Evolutionary conservation across 2,797 vertebrate species (phyloP), one percentile per base, ranked within the genome.

Genomic region (Eupleurogrammus muticus): DNA sequence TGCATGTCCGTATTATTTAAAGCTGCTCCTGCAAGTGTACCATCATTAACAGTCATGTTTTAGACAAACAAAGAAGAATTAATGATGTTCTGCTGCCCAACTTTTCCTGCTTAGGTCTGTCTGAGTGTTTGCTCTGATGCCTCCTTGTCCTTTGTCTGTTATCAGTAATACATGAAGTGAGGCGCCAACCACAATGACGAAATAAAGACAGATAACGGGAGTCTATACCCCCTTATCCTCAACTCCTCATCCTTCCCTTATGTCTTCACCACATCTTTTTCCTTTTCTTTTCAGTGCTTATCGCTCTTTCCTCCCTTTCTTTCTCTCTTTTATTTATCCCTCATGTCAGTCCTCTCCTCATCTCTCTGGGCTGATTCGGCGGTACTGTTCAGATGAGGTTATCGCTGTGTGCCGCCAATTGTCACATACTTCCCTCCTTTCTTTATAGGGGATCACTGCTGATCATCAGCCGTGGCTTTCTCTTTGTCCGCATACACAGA

Each of bases 141-240:
- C 77, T 77, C 70, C 1, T 34, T 86, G 71, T 83, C 79, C 77
- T 88, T 92, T 90, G 92, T 92, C 81, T 77, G 81, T 91, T 91
- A 92, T 92, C 91, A 64, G 82, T 72, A 77, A 81, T 79, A 76
- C 89, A 85, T 78, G 80, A 85, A 92, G 86, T 88, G 80, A 87
- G 75, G 86, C 87, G 17, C 82, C 87, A 77, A 77, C 86, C 82
- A 75, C 90, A 92, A 92, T 91, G 89, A 88, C 92, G 86, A 92
- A 93, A 92, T 91, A 93, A 93, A 90, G 88, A 88, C 91, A 86
- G 90, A 93, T 92, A 91, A 90, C 75, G 0, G 47, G 49, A 81
- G 73, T 80, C 87, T 75, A 55, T 75, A 74, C 81, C 56, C 69
- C 73, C 66, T 59, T 81, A 72, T 82, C 75, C 70, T 57, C 35